Evolutionary conservation across 2,797 vertebrate genomes (phyloP).

Genomic region (Sebastes iracundus): DNA sequence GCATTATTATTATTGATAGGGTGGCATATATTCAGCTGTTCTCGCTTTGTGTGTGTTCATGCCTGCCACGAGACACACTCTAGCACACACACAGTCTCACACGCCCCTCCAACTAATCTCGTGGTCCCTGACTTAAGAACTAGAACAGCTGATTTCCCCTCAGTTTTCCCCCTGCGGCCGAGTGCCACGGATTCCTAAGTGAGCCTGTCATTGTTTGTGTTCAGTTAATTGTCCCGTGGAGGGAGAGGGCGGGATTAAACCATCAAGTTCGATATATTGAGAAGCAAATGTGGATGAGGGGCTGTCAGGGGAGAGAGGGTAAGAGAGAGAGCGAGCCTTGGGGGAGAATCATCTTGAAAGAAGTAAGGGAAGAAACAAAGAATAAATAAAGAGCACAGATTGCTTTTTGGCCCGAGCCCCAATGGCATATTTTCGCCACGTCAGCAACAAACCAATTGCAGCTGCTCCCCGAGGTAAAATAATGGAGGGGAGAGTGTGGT

Average conservation of each 20-base stretch:
- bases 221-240: conserved; percentile 73
- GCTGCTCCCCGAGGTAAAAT: conserved; percentile 63
- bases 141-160: conserved; percentile 76
- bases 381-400: conserved; percentile 69
- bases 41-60: conserved; percentile 31
- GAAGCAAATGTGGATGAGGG: conserved; percentile 62
- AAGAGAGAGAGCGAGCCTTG: conserved; percentile 42
- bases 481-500: conserved; percentile 14
- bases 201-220: conserved; percentile 77
- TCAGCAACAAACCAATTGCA: conserved; percentile 72
- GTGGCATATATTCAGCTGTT: conserved; percentile 49
- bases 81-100: conserved; percentile 1
- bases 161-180: conserved; percentile 59
- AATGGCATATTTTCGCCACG: conserved; percentile 57
- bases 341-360: conserved; percentile 66
- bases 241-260: conserved; percentile 72
- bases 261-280: conserved; percentile 76
- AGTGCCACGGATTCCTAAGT: conserved; percentile 75
- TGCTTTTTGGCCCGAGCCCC: conserved; percentile 60
- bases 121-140: conserved; percentile 51
- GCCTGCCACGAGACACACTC: conserved; percentile 3
- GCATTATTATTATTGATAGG: conserved; percentile 8
- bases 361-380: conserved; percentile 55
- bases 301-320: conserved; percentile 50
- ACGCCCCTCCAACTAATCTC: conserved; percentile 53